Base-by-base conservation (phyloP, 37 sponge, comb jelly and placozoan genomes). In the Aplysina aerophoba region DNA sequence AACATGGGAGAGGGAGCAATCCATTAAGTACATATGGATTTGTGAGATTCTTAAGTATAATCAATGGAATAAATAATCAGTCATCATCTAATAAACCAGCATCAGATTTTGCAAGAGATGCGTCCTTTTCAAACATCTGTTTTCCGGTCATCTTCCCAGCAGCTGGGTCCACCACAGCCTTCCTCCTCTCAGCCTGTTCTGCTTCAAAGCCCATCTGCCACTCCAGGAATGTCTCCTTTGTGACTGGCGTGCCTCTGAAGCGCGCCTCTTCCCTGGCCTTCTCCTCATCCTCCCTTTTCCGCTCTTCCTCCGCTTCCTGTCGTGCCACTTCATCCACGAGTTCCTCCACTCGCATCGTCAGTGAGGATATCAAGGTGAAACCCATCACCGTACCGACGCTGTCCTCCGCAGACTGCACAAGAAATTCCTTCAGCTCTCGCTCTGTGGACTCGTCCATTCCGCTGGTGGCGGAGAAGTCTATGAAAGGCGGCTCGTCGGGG, bases 121-220 rank as follows among this genome's bases (percentile, higher is more conserved):
- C 83, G 85, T 95, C 95, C 58, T 79, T 87, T 69, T 95, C 95
- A 89, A 95, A 95, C 92, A 95, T 85, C 81, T 89, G 84, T 71
- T 86, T 89, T 25, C 95, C 95, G 89, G 81, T 72, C 56, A 84
- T n/a, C 72, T 62, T 60, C 20, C 16, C 6, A 5, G 27, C 17
- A 6, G 6, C n/a, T 25, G 14, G 55, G 33, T 62, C 67, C 20
- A 53, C 57, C 3, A 15, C 22, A 0, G 13, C 56, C 66, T 36
- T 81, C 31, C 14, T 0, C 38, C 55, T 67, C 31, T 73, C 54
- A 6, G 27, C 75, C 88, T 88, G 83, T 62, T 95, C 96, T 71
- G 80, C 66, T 31, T 81, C 84, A 88, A 95, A 95, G 11, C 66
- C 57, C 60, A 82, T 65, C 68, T 79, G 92, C 96, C 96, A 95